phyloP scores from a whole-genome alignment of 2,888 invertebrate species.

The Diplazon laetatorius region DNA sequence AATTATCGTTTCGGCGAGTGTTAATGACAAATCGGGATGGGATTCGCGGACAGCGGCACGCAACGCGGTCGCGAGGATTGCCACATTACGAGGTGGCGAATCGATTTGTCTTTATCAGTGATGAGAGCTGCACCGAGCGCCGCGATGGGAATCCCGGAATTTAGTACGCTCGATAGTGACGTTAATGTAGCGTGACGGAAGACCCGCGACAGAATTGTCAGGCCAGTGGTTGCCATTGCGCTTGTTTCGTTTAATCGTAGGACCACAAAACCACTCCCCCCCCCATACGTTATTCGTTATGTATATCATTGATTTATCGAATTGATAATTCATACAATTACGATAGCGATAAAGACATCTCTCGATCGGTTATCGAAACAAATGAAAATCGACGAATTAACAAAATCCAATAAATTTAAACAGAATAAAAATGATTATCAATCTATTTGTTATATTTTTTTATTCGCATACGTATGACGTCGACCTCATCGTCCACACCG shows the following conservation, averaged over 20 bases:
- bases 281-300: too few species aligned
- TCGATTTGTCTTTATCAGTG: constrained; percentile 62
- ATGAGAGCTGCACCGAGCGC: constrained; percentile 42
- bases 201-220: constrained; percentile 32
- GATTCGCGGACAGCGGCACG: background rate
- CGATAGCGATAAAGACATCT: too few species aligned
- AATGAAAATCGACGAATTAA: too few species aligned
- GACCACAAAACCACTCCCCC: too few species aligned
- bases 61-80: constrained; percentile 32
- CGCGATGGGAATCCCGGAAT: constrained; percentile 53
- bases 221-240: constrained; percentile 31
- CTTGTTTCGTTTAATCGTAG: background rate
- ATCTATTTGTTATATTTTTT: background rate
- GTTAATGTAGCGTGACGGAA: constrained; percentile 46
- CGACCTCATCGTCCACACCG: background rate
- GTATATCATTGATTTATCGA: too few species aligned
- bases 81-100: constrained; percentile 49
- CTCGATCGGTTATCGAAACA: too few species aligned
- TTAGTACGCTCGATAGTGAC: constrained; percentile 50
- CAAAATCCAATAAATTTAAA: too few species aligned
- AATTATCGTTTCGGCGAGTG: constrained; percentile 26
- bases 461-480: background rate
- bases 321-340: too few species aligned
- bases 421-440: too few species aligned
- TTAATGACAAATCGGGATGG: constrained; percentile 43